A percentile compares a stretch with the other conserved stretches of the same genome.
Conservation (phyloP, 2,113 vertebrate genomes). For the Gyps fulvus region DNA sequence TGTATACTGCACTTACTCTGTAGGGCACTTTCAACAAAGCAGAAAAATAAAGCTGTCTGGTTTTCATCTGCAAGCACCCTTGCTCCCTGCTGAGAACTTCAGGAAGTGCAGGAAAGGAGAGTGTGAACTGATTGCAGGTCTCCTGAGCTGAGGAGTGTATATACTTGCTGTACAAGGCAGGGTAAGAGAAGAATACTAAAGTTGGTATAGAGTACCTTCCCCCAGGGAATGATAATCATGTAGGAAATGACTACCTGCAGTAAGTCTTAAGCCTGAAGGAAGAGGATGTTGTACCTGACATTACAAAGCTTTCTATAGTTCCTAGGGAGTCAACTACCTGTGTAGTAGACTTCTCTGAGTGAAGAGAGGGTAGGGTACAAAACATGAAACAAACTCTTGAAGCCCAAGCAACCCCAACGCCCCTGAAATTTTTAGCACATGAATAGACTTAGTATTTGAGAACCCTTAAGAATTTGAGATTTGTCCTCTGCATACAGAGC, state of each 20-base stretch:
- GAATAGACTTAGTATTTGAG: not conserved
- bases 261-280: not conserved
- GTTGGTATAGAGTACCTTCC: not conserved
- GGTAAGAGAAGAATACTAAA: not conserved
- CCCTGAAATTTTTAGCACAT: not conserved
- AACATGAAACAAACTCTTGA: not conserved
- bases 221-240: not conserved
- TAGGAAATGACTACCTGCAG: not conserved
- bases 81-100: not conserved
- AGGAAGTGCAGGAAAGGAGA: not conserved
- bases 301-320: not conserved
- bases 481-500: not conserved
- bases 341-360: not conserved
- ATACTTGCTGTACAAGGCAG: not conserved
- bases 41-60: not conserved
- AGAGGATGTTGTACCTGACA: not conserved
- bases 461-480: not conserved
- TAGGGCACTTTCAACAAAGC: not conserved
- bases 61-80: not conserved
- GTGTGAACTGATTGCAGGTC: not conserved
- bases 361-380: not conserved
- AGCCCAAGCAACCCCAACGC: rapidly evolving
- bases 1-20: not conserved
- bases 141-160: not conserved
- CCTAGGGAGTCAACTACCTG: not conserved